These are phyloP conservation scores for Chiropotes sagulatus DNA, from an alignment of 2,797 vertebrate species.

Conservation along the genomic window DNA sequence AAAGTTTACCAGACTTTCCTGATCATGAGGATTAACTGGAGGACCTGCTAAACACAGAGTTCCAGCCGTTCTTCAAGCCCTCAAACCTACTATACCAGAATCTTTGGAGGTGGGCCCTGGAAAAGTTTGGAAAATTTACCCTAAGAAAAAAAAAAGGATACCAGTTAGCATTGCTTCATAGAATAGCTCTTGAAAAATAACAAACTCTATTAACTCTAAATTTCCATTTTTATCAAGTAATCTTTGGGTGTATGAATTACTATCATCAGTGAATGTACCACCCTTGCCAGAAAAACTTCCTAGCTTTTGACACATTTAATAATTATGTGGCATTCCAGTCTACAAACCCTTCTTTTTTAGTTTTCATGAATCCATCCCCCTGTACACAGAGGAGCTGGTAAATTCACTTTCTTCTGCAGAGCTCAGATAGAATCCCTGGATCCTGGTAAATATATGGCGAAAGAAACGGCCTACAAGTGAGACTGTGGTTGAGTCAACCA, in stretches of 20 bases:
- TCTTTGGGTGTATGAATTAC: background rate
- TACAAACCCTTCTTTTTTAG: background rate
- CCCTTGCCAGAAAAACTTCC: background rate
- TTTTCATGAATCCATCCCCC: background rate
- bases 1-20: background rate
- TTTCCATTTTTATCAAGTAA: background rate
- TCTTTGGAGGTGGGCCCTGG: background rate
- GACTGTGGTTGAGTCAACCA: background rate
- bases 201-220: background rate
- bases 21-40: background rate
- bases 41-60: background rate
- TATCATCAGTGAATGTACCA: background rate
- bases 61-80: background rate
- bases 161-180: background rate
- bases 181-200: background rate
- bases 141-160: background rate
- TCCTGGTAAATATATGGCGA: background rate
- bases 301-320: background rate
- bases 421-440: background rate
- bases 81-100: background rate
- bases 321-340: background rate
- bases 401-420: background rate
- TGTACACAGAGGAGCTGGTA: background rate
- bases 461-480: background rate
- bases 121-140: constrained; percentile 32